Evolutionary conservation across 2,113 vertebrate species (phyloP).

Genomic region (Riparia riparia): DNA sequence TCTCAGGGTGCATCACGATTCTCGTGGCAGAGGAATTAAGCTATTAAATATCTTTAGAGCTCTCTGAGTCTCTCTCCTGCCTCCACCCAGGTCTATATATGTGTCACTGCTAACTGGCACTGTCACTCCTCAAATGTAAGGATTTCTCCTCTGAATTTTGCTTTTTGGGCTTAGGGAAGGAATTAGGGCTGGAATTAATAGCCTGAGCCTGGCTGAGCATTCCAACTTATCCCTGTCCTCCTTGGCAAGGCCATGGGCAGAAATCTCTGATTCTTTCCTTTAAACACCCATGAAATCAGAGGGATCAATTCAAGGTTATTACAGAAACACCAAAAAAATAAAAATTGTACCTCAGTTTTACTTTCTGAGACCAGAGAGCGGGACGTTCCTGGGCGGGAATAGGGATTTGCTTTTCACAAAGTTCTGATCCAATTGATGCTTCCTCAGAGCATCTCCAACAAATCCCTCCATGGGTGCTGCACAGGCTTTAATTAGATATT

Average conservation of each 20-base stretch:
- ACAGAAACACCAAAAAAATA: neutral
- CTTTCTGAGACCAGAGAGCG: neutral
- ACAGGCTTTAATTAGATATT: constrained; percentile 36
- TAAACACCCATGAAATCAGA: neutral
- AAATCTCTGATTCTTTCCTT: neutral
- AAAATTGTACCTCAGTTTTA: neutral
- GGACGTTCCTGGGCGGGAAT: neutral
- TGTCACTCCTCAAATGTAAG: neutral
- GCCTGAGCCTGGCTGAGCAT: neutral
- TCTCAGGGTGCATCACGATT: neutral
- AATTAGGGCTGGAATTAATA: neutral
- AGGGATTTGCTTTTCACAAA: neutral
- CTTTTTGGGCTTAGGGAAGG: neutral
- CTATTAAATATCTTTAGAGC: neutral
- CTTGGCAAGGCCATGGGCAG: neutral
- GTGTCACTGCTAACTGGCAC: neutral
- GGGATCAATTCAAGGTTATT: neutral
- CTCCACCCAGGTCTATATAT: rapidly evolving
- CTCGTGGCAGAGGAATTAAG: neutral
- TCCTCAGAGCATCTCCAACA: neutral
- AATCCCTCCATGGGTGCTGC: neutral
- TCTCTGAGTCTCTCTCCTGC: neutral
- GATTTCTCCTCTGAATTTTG: neutral
- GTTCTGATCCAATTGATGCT: neutral
- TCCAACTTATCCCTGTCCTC: neutral